Base-by-base conservation (phyloP, 2,888 invertebrate genomes). In the Ashinkailepas kermadecensis region DNA sequence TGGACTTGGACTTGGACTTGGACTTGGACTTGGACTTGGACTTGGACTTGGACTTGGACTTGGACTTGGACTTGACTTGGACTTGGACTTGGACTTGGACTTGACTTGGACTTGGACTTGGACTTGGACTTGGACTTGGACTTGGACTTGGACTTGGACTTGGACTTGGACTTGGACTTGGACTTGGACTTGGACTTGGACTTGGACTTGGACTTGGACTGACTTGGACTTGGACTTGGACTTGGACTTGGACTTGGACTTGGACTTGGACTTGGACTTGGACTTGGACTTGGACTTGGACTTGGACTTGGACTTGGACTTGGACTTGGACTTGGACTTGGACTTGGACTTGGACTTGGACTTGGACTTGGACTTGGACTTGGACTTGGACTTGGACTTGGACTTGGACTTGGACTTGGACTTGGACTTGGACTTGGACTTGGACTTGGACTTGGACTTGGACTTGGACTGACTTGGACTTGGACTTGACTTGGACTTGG, bases 81-180 rank as follows among this genome's bases (percentile, higher is more conserved):
- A n/a, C n/a, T n/a, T n/a, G n/a, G n/a, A n/a, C n/a, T n/a, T n/a
- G n/a, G n/a, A n/a, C n/a, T n/a, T n/a, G n/a, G n/a, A n/a, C n/a
- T n/a, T n/a, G n/a, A n/a, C n/a, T n/a, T n/a, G n/a, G n/a, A n/a
- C n/a, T n/a, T n/a, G 65, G 65, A 65, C 65, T 65, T n/a, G 65
- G 65, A 65, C 65, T 65, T n/a, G 65, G 65, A 65, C 65, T 65
- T n/a, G 65, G 65, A 65, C n/a, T 65, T 65, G n/a, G 59, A 83
- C 82, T 74, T 82, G 82, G 79, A 83, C 82, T 74, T 78, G 82
- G 58, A 82, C 82, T 74, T 74, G 12, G 57, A 82, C 82, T 59
- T 82, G 82, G 57, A 83, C 82, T 59, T 82, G 82, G 74, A 82
- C 82, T 59, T 78, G 79, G 57, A 82, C 78, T 74, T 82, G 82